A percentile compares a stretch with the other conserved stretches of the same genome.
These are phyloP conservation scores for Pachydiplax longipennis DNA, from an alignment of 2,888 invertebrate species.

Conservation along the genomic window DNA sequence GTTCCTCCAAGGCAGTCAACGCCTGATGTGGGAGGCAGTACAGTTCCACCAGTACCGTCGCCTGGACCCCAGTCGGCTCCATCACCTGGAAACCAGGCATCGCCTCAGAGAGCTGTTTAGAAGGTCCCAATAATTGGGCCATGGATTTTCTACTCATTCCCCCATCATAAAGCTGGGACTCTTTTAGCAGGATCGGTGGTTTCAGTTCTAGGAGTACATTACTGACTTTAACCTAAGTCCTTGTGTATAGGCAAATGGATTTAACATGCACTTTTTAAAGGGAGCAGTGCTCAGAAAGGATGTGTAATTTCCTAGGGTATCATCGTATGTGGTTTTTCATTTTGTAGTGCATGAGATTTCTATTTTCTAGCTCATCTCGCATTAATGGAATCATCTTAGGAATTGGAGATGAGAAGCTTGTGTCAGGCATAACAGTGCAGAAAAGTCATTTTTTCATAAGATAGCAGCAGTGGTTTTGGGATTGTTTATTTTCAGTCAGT, in stretches of 20 bases:
- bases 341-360: constrained; percentile 13
- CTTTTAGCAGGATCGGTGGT: neutral
- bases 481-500: constrained; percentile 3
- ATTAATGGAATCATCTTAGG: constrained; percentile 3
- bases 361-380: constrained; percentile 19
- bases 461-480: constrained; percentile 19
- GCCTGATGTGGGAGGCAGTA: neutral
- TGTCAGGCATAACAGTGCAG: constrained; percentile 22
- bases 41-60: neutral
- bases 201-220: constrained; percentile 21
- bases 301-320: constrained; percentile 6
- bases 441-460: neutral
- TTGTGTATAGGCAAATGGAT: constrained; percentile 35
- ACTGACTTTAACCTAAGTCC: neutral
- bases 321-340: neutral
- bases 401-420: constrained; percentile 16
- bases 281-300: constrained; percentile 2
- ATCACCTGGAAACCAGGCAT: neutral
- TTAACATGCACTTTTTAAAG: neutral
- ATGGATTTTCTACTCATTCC: constrained; percentile 4
- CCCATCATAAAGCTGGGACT: constrained; percentile 5
- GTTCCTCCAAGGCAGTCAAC: constrained; percentile 13
- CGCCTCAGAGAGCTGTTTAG: neutral
- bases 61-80: neutral
- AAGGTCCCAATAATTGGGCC: neutral